Conservation (phyloP, 2,797 vertebrate genomes). For the Microtus obscurus region DNA sequence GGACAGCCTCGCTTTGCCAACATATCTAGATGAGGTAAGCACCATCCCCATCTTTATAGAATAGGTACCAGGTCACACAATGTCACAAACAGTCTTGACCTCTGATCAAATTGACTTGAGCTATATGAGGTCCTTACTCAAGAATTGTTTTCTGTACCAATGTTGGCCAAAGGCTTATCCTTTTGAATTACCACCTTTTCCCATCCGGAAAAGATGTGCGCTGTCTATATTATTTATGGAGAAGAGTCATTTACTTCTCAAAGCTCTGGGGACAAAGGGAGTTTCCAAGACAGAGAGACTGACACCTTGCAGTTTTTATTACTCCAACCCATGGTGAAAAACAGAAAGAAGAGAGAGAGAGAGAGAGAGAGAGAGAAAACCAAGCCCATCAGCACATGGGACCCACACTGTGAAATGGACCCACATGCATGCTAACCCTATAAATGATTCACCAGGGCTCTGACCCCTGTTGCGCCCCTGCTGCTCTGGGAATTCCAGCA, state of each 20-base stretch:
- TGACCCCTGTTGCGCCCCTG: background rate
- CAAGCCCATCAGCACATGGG: background rate
- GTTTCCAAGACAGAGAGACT: background rate
- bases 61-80: background rate
- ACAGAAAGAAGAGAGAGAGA: background rate
- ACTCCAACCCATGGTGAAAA: background rate
- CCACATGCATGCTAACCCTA: background rate
- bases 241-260: background rate
- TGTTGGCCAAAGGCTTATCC: background rate
- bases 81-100: background rate
- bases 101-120: background rate
- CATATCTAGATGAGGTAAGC: background rate
- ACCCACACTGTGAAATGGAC: background rate
- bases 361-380: background rate
- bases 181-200: background rate
- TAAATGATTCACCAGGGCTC: background rate
- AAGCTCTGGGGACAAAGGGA: background rate
- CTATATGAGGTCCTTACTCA: background rate
- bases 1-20: background rate
- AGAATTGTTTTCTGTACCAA: background rate
- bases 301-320: background rate
- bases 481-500: background rate
- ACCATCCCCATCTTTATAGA: background rate
- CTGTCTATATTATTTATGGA: background rate
- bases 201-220: background rate